Percentiles rank a stretch among this genome's conserved stretches.
Evolutionary conservation across 1,140 invertebrate genomes (phyloP).

Genomic region (Leguminivora glycinivorella): DNA sequence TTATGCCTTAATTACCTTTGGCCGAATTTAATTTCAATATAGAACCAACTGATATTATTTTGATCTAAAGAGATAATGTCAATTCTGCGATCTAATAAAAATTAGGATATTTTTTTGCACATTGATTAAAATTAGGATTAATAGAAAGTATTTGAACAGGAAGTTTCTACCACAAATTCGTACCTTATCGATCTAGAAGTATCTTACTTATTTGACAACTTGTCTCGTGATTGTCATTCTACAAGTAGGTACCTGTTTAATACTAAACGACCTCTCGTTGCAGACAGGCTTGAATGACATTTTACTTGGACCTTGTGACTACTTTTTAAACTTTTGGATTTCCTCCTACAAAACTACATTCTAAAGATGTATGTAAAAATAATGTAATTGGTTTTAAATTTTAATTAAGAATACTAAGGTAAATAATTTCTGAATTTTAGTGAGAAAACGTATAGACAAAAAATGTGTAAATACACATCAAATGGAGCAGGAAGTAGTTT

Average conservation of each 20-base stretch:
- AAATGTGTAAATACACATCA: background rate
- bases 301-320: slow-evolving; percentile 16
- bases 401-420: background rate
- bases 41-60: no score
- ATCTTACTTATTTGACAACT: background rate
- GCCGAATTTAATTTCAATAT: no score
- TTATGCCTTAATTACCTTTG: no score
- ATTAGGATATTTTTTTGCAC: no score
- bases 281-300: background rate
- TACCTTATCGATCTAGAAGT: no score
- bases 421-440: background rate
- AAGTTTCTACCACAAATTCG: no score
- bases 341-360: slow-evolving; percentile 2
- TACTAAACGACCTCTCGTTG: background rate
- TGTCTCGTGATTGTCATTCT: background rate
- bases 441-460: no score
- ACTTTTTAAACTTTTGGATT: slow-evolving; percentile 1
- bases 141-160: no score
- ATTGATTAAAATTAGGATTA: no score
- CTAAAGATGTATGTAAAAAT: background rate
- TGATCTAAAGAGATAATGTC: no score
- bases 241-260: slow-evolving; percentile 1
- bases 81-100: no score
- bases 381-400: background rate
- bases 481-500: background rate